Evolutionary conservation across 2,888 invertebrate genomes (phyloP), one percentile per base, ranked within the genome.

Genomic region (Caenorhabditis drosophilae): DNA sequence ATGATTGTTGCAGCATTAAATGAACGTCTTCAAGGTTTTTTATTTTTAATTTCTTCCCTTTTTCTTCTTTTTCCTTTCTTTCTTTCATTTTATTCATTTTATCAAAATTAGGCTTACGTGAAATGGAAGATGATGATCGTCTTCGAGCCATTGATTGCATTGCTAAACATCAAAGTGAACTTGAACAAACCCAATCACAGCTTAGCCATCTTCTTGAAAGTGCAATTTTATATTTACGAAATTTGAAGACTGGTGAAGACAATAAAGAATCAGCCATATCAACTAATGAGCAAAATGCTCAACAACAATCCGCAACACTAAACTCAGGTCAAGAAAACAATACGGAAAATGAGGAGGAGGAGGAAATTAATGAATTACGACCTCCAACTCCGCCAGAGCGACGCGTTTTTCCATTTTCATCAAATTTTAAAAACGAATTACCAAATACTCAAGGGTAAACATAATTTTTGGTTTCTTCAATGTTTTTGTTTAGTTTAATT

Each of bases 131-230:
- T 41, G 73, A 58, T 18, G 74, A 71, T 35, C 41, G 75, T 3
- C 52, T 63, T 9, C 44, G 66, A 18, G 74, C 70, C 4, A 76
- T 74, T 12, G 72, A 75, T 47, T 67, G 69, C 40, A 79, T 79
- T 26, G 73, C 76, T 35, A 52, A 72, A 38, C 78, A 79, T 54
- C 77, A 78, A 49, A 57, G 59, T 40, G 72, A 66, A 23, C 66
- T 77, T 16, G 76, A 78, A 49, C 57, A 70, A 25, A 77, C 77
- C 18, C 78, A 78, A 51, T 68, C 76, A 12, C 70, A 77, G 47
- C 58, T 78, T 47, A 72, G 73, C 44, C 56, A 53, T 18, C 68
- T 78, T 1, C 67, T 78, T 11, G 73, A 76, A 42, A 63, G 67
- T 7, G 77, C 78, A 2, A 77, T 78, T 34, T 59, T 59, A 1